phyloP scores from a whole-genome alignment of 2,888 invertebrate genomes.

The Margaritifera margaritifera region DNA sequence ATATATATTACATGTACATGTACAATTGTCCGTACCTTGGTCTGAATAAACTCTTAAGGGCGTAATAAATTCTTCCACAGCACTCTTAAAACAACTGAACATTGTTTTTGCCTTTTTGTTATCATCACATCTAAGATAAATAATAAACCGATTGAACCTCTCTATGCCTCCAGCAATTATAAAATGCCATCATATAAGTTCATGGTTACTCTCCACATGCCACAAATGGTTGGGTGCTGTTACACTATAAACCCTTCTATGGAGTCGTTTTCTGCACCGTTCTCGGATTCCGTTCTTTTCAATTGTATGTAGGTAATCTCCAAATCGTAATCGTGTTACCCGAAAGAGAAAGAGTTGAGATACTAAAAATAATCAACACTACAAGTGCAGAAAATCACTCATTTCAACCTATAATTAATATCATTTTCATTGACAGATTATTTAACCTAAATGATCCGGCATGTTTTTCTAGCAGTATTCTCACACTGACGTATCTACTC shows the following conservation, averaged over 20 bases:
- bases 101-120: constrained; percentile 28
- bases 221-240: constrained; percentile 28
- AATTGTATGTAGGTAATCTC: constrained; percentile 10
- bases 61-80: constrained; percentile 7
- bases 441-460: too few relatives aligned
- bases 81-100: constrained; percentile 11
- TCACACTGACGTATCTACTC: too few relatives aligned
- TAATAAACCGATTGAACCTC: constrained; percentile 27
- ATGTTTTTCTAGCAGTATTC: too few relatives aligned
- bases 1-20: too few relatives aligned
- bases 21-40: constrained; percentile 20
- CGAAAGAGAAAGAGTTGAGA: too few relatives aligned
- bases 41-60: constrained; percentile 23
- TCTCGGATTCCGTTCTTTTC: constrained; percentile 5
- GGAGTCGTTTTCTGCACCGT: constrained; percentile 7
- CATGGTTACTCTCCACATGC: constrained; percentile 34
- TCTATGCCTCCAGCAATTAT: constrained; percentile 28
- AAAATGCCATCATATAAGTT: constrained; percentile 30
- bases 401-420: too few relatives aligned
- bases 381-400: too few relatives aligned
- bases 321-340: constrained; percentile 10
- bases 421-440: too few relatives aligned
- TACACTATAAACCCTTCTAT: constrained; percentile 16
- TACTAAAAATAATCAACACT: too few relatives aligned
- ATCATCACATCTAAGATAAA: constrained; percentile 14